These are phyloP conservation scores for Agriopis aurantiaria DNA, from an alignment of 2,888 invertebrate species.

Conservation along the genomic window DNA sequence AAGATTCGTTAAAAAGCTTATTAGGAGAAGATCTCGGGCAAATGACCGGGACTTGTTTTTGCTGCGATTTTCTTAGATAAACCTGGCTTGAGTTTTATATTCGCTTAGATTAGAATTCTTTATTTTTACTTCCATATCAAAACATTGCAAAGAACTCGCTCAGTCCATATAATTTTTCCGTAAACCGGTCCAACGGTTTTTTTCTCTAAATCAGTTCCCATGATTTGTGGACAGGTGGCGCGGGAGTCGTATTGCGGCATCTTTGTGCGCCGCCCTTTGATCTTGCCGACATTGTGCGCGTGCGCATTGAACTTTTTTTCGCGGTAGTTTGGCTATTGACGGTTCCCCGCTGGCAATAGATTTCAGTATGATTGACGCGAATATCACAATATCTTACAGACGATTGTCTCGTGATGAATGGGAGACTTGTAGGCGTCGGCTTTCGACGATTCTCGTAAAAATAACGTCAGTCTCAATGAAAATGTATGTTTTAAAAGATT, in stretches of 20 bases:
- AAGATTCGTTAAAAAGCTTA: conserved; percentile 19
- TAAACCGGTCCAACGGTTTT: conserved; percentile 50
- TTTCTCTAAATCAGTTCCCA: conserved; percentile 75
- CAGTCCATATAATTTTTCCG: conserved; percentile 43
- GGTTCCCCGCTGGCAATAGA: conserved; percentile 54
- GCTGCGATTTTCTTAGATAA: conserved; percentile 14
- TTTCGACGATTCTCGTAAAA: conserved; percentile 25
- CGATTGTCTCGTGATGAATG: conserved; percentile 33
- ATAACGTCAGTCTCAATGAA: conserved; percentile 1
- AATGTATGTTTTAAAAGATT: conserved; percentile 1
- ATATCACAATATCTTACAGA: conserved; percentile 37
- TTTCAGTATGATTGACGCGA: conserved; percentile 49
- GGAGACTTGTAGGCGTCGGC: conserved; percentile 32
- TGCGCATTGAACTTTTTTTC: conserved; percentile 76
- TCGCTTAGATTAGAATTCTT: conserved; percentile 16
- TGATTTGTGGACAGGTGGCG: conserved; percentile 83
- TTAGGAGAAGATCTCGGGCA: conserved; percentile 17
- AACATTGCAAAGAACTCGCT: conserved; percentile 38
- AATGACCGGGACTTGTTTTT: conserved; percentile 28
- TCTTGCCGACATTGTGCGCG: conserved; percentile 80
- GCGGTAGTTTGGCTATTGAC: conserved; percentile 67
- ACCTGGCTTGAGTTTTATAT: conserved; percentile 9
- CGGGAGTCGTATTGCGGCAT: conserved; percentile 74
- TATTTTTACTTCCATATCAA: conserved; percentile 34
- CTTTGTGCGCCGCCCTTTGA: conserved; percentile 72